Evolutionary conservation across 2,888 invertebrate genomes (phyloP), one percentile per base, ranked within the genome.

Genomic region (Platycheirus albimanus): DNA sequence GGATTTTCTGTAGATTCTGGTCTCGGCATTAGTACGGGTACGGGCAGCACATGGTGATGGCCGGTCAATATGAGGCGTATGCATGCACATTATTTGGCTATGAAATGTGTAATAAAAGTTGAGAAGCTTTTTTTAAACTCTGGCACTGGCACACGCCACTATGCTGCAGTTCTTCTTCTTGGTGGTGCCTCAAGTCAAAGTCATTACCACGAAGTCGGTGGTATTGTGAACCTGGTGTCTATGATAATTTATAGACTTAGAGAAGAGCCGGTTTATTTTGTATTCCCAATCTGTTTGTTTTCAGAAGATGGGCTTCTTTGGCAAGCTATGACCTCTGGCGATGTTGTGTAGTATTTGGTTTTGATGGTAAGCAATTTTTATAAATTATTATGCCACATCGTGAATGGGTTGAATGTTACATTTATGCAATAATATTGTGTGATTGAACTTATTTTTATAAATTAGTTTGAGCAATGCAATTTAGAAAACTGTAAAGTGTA

Each of bases 1-100:
- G 78, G 81, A 83, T 78, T 67, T 83, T 71, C n/a, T 80, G 54
- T 47, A 30, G 20, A 81, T 71, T 81, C 77, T 76, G 45, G 51
- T 28, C 58, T 38, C 19, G 17, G 24, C 36, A 24, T 24, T 33
- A 8, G 24, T 6, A 24, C 6, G 3, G 24, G 3, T n/a, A n/a
- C 24, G 24, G 3, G 24, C 24, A 4, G 24, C 24, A 10, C 17
- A 41, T 43, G 41, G 74, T 61, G n/a, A 69, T 63, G 54, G 54
- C 13, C 49, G 64, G 19, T 41, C 54, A 11, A 15, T 10, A 64
- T n/a, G 15, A 38, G 20, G n/a, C 24, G 24, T 4, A n/a, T 33
- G 15, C 17, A 11, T 24, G 15, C 15, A 41, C 38, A 38, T n/a
- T n/a, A n/a, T 47, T 20, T 47, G 33, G 17, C 15, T 28, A 30